Conservation (phyloP, 2,113 vertebrate genomes). For the Grammomys dolichurus region DNA sequence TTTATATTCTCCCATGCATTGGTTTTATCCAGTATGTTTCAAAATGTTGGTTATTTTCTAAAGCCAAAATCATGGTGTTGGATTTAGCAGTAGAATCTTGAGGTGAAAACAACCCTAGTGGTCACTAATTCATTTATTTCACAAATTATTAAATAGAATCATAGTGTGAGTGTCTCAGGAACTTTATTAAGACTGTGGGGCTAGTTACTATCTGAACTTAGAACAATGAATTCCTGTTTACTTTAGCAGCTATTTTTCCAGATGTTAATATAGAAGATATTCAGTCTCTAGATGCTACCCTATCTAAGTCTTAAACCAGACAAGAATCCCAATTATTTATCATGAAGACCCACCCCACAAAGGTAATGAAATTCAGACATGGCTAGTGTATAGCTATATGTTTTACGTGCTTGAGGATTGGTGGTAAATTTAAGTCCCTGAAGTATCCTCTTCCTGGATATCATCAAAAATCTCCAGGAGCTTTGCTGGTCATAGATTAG, state of each 20-base stretch:
- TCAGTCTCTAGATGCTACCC: not conserved
- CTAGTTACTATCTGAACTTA: conserved; percentile 33
- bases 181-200: not conserved
- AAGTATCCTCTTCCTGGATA: not conserved
- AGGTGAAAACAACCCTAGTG: not conserved
- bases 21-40: not conserved
- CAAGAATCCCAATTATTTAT: not conserved
- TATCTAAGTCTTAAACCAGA: not conserved
- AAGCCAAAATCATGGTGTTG: not conserved
- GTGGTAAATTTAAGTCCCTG: not conserved
- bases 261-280: conserved; percentile 44
- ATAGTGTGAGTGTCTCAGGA: not conserved
- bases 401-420: not conserved
- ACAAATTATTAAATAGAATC: conserved; percentile 43
- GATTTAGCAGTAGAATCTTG: not conserved
- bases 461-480: not conserved
- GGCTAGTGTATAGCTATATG: not conserved
- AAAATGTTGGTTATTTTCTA: not conserved
- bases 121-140: conserved; percentile 45
- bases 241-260: not conserved
- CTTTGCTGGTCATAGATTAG: not conserved
- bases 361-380: not conserved
- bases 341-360: not conserved
- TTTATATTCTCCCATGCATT: not conserved
- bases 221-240: not conserved